Conservation (phyloP, 2,888 invertebrate genomes). For the Rhodophaea formosa region DNA sequence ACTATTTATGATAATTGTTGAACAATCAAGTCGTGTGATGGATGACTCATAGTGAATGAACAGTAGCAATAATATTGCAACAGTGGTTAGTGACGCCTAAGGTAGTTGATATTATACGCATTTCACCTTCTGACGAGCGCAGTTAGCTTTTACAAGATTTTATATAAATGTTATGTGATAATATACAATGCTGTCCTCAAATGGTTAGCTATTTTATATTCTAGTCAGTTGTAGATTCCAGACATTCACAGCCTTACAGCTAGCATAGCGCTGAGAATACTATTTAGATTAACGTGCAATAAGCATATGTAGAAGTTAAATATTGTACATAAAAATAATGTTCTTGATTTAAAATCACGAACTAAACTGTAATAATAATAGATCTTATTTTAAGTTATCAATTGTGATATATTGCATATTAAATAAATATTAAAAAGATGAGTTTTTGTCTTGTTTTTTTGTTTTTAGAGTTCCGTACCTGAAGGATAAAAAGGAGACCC, state of each 20-base stretch:
- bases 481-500: too few relatives aligned
- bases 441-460: background rate
- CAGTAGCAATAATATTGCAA: constrained; percentile 13
- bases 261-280: constrained; percentile 20
- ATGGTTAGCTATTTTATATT: constrained; percentile 7
- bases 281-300: background rate
- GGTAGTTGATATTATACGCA: background rate
- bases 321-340: background rate
- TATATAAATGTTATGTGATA: background rate
- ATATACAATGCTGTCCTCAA: background rate
- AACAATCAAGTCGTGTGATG: too few relatives aligned
- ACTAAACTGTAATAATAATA: background rate
- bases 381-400: background rate
- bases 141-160: background rate
- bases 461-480: too few relatives aligned
- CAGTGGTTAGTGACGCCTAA: background rate
- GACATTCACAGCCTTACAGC: constrained; percentile 24
- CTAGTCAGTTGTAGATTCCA: constrained; percentile 22
- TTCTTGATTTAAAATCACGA: background rate
- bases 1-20: too few relatives aligned
- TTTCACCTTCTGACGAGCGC: background rate
- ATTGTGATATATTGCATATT: background rate
- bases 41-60: constrained; percentile 1
- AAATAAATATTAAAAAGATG: background rate
- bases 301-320: background rate